Percentiles rank a stretch among this genome's conserved stretches.
Conservation (phyloP, 2,888 invertebrate species). For the Mesorhabditis spiculigera region DNA sequence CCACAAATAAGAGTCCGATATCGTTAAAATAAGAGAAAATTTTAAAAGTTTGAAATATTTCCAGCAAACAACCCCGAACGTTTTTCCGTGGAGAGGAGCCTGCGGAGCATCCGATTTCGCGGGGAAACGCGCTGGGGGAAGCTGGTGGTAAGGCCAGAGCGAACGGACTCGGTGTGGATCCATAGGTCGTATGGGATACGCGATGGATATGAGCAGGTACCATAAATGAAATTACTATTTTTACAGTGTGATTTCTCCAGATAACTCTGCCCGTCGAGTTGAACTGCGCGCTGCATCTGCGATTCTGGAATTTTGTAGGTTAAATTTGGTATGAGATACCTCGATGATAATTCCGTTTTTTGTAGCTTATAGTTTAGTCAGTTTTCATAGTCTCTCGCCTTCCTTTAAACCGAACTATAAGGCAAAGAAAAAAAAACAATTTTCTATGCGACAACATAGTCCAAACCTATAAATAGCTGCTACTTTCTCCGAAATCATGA, state of each 20-base stretch:
- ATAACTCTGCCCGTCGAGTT: slow-evolving; percentile 24
- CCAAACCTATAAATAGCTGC: too few species aligned
- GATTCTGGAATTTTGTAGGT: slow-evolving; percentile 25
- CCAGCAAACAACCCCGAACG: too few species aligned
- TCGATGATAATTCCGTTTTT: slow-evolving; percentile 8
- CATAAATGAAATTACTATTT: neutral
- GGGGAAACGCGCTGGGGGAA: slow-evolving; percentile 33
- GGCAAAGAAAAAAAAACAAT: too few species aligned
- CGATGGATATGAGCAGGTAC: slow-evolving; percentile 21
- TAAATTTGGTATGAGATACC: neutral
- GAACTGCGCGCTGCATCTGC: slow-evolving; percentile 30
- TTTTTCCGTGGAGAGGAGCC: slow-evolving; percentile 12
- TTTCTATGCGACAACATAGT: too few species aligned
- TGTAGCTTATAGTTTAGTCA: slow-evolving; percentile 9
- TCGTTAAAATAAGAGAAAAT: too few species aligned
- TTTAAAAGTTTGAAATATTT: too few species aligned
- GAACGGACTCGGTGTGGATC: slow-evolving; percentile 50
- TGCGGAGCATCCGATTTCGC: slow-evolving; percentile 12
- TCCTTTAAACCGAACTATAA: slow-evolving; percentile 16
- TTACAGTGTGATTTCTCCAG: slow-evolving; percentile 7
- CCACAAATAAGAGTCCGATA: too few species aligned
- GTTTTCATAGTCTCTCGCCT: slow-evolving; percentile 11
- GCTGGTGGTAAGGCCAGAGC: slow-evolving; percentile 30
- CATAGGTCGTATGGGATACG: slow-evolving; percentile 37
- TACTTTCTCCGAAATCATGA: too few species aligned